These are phyloP conservation scores for Lepisosteus osseus DNA, from an alignment of 2,113 vertebrate species.

Conservation along the genomic window DNA sequence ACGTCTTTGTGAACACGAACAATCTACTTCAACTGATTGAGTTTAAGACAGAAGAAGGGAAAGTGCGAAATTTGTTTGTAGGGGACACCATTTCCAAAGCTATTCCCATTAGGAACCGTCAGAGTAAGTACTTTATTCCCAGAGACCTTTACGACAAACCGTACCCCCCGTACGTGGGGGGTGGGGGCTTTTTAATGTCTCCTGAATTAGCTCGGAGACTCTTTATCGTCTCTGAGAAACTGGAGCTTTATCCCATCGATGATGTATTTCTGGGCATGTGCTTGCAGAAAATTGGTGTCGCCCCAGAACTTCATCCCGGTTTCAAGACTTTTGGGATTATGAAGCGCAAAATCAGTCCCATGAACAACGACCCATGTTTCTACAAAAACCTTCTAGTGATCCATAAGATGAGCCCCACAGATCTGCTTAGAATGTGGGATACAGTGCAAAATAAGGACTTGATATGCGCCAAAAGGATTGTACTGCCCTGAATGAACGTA, in stretches of 20 bases:
- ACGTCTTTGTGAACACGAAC: constrained; percentile 75
- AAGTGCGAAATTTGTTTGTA: constrained; percentile 58
- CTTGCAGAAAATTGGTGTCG: constrained; percentile 53
- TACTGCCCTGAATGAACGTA: constrained; percentile 21
- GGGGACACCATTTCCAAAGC: constrained; percentile 74
- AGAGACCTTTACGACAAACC: constrained; percentile 58
- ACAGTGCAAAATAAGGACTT: constrained; percentile 53
- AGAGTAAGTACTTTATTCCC: constrained; percentile 82
- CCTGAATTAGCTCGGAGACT: constrained; percentile 46
- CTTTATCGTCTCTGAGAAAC: constrained; percentile 55
- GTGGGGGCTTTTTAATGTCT: constrained; percentile 75
- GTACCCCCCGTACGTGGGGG: constrained; percentile 74
- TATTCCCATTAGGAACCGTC: constrained; percentile 65
- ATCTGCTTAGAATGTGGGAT: constrained; percentile 74
- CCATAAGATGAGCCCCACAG: constrained; percentile 72
- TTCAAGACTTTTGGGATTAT: constrained; percentile 72
- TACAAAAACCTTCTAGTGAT: constrained; percentile 74
- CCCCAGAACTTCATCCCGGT: constrained; percentile 65
- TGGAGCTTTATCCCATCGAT: constrained; percentile 80
- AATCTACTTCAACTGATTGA: constrained; percentile 70
- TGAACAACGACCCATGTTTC: constrained; percentile 80
- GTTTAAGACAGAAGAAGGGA: constrained; percentile 48
- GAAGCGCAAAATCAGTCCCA: constrained; percentile 46
- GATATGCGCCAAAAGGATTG: constrained; percentile 51
- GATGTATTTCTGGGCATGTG: constrained; percentile 84